phyloP scores from a whole-genome alignment of 2,888 invertebrate species.

The Phlogophora meticulosa region DNA sequence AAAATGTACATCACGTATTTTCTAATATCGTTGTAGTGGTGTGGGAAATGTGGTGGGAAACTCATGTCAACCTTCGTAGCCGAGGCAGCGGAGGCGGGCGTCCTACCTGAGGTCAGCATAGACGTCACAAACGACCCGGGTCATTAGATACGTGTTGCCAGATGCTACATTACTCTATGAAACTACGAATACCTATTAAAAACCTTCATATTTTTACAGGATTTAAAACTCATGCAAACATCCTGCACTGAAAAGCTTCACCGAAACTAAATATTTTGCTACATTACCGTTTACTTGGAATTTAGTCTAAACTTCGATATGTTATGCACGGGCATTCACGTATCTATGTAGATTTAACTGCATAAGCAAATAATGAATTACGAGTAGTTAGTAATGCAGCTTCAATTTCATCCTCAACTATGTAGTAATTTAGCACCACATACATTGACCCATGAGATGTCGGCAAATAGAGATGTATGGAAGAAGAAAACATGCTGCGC shows the following conservation, averaged over 20 bases:
- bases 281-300: conserved; percentile 9
- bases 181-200: no score
- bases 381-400: no score
- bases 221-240: conserved; percentile 21
- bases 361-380: conserved; percentile 2
- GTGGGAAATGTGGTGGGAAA: conserved; percentile 71
- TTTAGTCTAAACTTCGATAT: conserved; percentile 8
- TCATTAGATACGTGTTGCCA: conserved; percentile 73
- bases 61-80: conserved; percentile 77
- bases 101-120: conserved; percentile 76
- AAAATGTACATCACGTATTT: conserved; percentile 31
- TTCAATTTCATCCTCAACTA: neutral
- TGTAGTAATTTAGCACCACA: neutral
- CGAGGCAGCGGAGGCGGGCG: conserved; percentile 65
- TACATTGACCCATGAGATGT: no score
- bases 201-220: conserved; percentile 46
- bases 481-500: no score
- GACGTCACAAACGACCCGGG: conserved; percentile 85
- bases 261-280: conserved; percentile 24
- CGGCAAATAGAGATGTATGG: no score
- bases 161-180: conserved; percentile 53
- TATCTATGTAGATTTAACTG: neutral
- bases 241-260: conserved; percentile 20
- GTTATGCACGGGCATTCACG: conserved; percentile 1
- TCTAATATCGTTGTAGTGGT: conserved; percentile 53